Base-by-base conservation (phyloP, 2,113 vertebrate species). In the Excalfactoria chinensis region DNA sequence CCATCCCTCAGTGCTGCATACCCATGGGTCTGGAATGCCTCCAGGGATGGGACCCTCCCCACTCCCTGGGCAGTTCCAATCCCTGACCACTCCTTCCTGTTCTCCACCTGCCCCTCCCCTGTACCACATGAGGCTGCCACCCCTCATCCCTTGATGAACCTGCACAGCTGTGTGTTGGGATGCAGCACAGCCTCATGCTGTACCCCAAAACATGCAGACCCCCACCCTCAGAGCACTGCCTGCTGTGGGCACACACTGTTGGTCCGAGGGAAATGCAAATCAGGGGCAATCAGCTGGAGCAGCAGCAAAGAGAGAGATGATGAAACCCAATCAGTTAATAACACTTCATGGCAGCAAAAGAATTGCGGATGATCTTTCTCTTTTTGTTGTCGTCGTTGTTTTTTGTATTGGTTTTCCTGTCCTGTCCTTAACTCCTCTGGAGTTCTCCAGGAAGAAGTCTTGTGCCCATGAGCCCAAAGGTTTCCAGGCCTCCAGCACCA, bases 301-400 rank as follows among this genome's bases (percentile, higher is more conserved):
- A 5, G 81, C 87, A 81, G 86, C 86, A 1, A 3, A 84, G 95
- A 6, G 26, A 51, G 19, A 86, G 22, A 64, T 93, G 86, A 95
- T 90, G 93, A 92, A 95, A 92, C 82, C 93, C 86, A 95, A 95
- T 94, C 95, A 96, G 93, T 68, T 94, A 93, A 95, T 84, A 86
- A 71, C 89, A 84, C 84, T 88, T 80, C 88, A 67, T 17, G 20
- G 91, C 89, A 59, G 80, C 13, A 59, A 40, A 28, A 68, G 59
- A 71, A 90, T 90, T 95, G 94, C 89, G 89, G 86, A 84, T 90
- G 86, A 94, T 92, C 0, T 0, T 13, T 88, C 37, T 37, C 37
- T 37, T 37, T 37, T 37, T 37, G 37, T 37, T 37, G 37, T 37
- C 10, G 37, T 37, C 10, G 37, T 41, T 41, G 40, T 90, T 84